Evolutionary conservation across 2,888 invertebrate genomes (phyloP).

Genomic region (Coelinius sp.): DNA sequence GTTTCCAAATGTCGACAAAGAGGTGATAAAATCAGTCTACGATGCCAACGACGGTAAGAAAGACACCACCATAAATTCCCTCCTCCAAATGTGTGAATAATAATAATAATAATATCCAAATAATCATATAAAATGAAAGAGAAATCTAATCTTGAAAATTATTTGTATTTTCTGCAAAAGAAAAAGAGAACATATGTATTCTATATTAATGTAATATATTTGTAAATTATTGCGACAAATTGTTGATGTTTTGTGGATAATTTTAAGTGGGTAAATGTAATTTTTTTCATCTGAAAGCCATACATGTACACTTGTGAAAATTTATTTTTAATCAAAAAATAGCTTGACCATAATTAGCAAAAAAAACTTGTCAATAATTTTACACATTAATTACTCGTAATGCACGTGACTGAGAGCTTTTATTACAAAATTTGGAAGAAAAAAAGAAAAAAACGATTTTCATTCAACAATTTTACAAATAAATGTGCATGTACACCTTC

Average conservation of each 20-base stretch:
- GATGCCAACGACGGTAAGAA: conserved; percentile 93
- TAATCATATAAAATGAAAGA: not conserved
- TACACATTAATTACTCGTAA: conserved; percentile 6
- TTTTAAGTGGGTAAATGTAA: conserved; percentile 23
- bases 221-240: conserved; percentile 55
- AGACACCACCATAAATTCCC: conserved; percentile 89
- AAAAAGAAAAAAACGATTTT: not conserved
- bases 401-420: conserved; percentile 6
- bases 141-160: conserved; percentile 37
- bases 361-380: not conserved
- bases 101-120: conserved; percentile 20
- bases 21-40: conserved; percentile 91
- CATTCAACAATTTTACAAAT: not conserved
- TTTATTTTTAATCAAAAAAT: conserved; percentile 6
- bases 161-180: conserved; percentile 61
- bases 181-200: conserved; percentile 34
- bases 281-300: conserved; percentile 39
- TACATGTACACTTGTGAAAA: conserved; percentile 23
- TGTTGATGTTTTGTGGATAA: conserved; percentile 38
- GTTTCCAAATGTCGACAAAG: conserved; percentile 96
- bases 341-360: not conserved
- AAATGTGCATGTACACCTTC: not conserved
- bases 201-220: conserved; percentile 60
- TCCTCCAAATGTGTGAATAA: conserved; percentile 89
- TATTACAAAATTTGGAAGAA: conserved; percentile 1